phyloP scores from a whole-genome alignment of 2,888 invertebrate species.

The Eristalinus sepulchralis region DNA sequence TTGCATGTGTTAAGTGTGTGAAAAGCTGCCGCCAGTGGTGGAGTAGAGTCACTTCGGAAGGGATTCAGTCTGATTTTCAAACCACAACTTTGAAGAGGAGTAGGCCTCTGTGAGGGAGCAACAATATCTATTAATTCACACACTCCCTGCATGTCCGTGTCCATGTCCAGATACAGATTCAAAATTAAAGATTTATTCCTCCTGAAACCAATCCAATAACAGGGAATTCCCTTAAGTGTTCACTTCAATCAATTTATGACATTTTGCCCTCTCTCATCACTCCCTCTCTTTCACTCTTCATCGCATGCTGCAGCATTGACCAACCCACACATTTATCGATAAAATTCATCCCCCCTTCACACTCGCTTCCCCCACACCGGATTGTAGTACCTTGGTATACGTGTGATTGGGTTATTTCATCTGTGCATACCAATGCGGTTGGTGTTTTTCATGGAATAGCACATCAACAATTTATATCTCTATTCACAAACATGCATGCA shows the following conservation, averaged over 20 bases:
- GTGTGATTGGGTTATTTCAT: conserved; percentile 71
- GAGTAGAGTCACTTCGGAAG: not conserved
- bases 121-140: not conserved
- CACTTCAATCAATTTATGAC: conserved; percentile 67
- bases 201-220: conserved; percentile 47
- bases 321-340: conserved; percentile 43
- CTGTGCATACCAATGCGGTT: conserved; percentile 67
- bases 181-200: conserved; percentile 42
- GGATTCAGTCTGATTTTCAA: not conserved
- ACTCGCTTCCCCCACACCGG: not conserved
- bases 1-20: not conserved
- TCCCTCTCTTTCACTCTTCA: not conserved
- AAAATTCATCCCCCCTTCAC: conserved; percentile 4
- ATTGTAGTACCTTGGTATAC: not conserved
- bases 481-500: conserved; percentile 10
- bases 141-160: not conserved
- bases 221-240: conserved; percentile 60
- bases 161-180: conserved; percentile 11
- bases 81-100: not conserved
- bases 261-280: conserved; percentile 53
- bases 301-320: not conserved
- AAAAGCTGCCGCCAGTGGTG: not conserved
- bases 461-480: conserved; percentile 62
- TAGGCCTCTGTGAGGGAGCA: no score
- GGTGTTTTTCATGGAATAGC: conserved; percentile 62